Conservation (phyloP, 2,888 invertebrate genomes). For the Parasteatoda lunata region DNA sequence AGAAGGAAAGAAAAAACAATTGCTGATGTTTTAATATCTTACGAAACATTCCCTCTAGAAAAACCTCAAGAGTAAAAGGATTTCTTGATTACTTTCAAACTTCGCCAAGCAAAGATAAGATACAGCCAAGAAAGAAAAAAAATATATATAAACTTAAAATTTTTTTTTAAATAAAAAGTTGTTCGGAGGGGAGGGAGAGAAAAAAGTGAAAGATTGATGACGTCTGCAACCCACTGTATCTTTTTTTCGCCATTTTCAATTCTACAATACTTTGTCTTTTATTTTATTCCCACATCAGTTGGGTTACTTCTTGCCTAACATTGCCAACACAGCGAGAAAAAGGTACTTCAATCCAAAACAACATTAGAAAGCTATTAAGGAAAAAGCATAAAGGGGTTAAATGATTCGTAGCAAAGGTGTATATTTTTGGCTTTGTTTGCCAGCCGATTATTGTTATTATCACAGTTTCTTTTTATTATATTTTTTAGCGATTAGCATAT, state of each 20-base stretch:
- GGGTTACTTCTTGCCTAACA: neutral
- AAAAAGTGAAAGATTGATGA: neutral
- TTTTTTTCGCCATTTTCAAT: neutral
- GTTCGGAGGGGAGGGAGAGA: neutral
- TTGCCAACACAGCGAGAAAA: neutral
- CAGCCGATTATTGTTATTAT: too few species aligned
- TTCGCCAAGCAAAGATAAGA: conserved; percentile 5
- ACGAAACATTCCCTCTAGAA: neutral
- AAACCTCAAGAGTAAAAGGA: neutral
- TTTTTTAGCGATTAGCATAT: too few species aligned
- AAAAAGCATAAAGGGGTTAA: conserved; percentile 46
- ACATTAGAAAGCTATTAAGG: conserved; percentile 65
- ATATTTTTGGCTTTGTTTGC: neutral
- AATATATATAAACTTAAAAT: neutral
- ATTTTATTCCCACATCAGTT: neutral
- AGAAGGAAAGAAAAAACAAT: neutral
- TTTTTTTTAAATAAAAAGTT: neutral
- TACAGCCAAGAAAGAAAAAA: conserved; percentile 5
- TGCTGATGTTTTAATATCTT: conserved; percentile 2
- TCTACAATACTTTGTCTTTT: neutral
- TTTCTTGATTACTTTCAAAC: neutral
- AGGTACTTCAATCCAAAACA: conserved; percentile 38
- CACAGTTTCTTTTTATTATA: too few species aligned
- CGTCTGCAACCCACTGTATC: neutral
- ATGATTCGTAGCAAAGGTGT: conserved; percentile 50